These are phyloP conservation scores for Heteronetta atricapilla DNA, from an alignment of 2,113 vertebrate genomes.

Conservation along the genomic window DNA sequence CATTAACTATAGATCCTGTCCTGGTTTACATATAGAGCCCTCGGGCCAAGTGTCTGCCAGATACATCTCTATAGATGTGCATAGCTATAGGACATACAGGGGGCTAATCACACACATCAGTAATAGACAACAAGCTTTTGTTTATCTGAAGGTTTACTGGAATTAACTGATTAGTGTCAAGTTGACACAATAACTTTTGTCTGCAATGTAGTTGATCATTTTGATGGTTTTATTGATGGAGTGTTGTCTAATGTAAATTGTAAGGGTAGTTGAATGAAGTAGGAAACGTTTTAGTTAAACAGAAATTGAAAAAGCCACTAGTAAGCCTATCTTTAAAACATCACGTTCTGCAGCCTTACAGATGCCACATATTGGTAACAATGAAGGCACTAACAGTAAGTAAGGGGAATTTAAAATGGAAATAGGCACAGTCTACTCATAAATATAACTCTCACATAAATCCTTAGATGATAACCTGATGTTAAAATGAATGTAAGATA, in stretches of 20 bases:
- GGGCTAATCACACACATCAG: constrained; percentile 91
- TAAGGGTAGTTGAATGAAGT: constrained; percentile 70
- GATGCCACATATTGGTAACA: constrained; percentile 42
- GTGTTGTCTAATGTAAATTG: constrained; percentile 88
- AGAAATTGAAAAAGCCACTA: constrained; percentile 69
- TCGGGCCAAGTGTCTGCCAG: constrained; percentile 93
- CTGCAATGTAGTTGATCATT: constrained; percentile 86
- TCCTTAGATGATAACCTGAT: constrained; percentile 48
- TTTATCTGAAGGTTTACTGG: constrained; percentile 93
- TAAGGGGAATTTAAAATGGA: constrained; percentile 65
- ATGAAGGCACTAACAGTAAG: constrained; percentile 56
- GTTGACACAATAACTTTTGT: constrained; percentile 90
- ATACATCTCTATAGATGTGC: constrained; percentile 89
- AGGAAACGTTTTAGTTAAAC: constrained; percentile 71
- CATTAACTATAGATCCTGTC: constrained; percentile 93
- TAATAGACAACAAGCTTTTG: constrained; percentile 93
- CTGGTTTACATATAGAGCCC: constrained; percentile 85
- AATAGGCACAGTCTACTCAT: constrained; percentile 50
- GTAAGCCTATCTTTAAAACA: constrained; percentile 65
- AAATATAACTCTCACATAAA: constrained; percentile 54
- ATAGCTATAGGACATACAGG: constrained; percentile 82
- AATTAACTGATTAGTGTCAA: constrained; percentile 98
- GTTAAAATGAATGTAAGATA: constrained; percentile 31
- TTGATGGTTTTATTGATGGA: constrained; percentile 90
- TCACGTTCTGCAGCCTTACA: constrained; percentile 59